Base-by-base conservation (phyloP, 2,888 invertebrate genomes). In the Ochropacha duplaris region DNA sequence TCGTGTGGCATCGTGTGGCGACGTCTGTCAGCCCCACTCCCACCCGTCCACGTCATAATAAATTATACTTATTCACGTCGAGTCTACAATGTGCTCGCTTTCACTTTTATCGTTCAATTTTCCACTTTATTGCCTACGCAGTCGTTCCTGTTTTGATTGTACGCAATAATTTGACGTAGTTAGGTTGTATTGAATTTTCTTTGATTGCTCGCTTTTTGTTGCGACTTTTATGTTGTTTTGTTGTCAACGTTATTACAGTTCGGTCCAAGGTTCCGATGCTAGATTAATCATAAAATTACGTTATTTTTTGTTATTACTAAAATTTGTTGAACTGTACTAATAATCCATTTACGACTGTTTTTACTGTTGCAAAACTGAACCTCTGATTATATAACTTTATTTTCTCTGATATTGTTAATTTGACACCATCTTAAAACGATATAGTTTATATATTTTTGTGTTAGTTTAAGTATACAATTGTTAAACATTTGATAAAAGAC, bases 31-130 rank as follows among this genome's bases (percentile, higher is more conserved):
- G n/a, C 5, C 5, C 4, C 36, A 36, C 44, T 19, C 62, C 64
- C 62, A n/a, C 58, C 57, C 54, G 61, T 60, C 65, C 61, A 68
- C 70, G 69, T 75, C 68, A 72, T 70, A 65, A 72, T 73, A 75
- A 76, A 74, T 76, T 75, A 74, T 71, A 72, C 66, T 59, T 69
- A 65, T 66, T 70, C 67, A 72, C 70, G 63, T 66, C 61, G 60
- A 64, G 54, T 58, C 62, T 60, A 61, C 57, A 50, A 60, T 66
- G 64, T 65, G 65, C 64, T 64, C 69, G 60, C 59, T 60, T 62
- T 68, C 59, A 66, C 66, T 64, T 78, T 79, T 78, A 82, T 73
- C 74, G 76, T 83, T 79, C 81, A 82, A 85, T 84, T 83, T 81
- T 78, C 77, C 69, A 74, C 79, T 83, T 84, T 85, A 85, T 79